A percentile compares a stretch with the other conserved stretches of the same genome.
These are phyloP conservation scores for Otocyon megalotis DNA, from an alignment of 2,113 vertebrate species.

Conservation along the genomic window DNA sequence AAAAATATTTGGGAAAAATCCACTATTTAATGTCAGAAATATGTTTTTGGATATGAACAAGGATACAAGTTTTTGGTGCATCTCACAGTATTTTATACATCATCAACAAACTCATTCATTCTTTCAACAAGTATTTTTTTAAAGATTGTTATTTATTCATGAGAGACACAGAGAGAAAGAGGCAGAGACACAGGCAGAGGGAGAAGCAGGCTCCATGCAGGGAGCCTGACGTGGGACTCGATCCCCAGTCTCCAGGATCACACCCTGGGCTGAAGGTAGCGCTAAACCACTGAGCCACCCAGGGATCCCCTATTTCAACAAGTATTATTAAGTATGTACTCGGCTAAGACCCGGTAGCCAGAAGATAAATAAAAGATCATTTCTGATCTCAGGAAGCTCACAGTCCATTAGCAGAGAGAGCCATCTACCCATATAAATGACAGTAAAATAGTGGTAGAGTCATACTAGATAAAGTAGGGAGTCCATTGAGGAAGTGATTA, in stretches of 20 bases:
- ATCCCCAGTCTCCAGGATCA: too few species aligned
- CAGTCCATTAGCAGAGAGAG: background rate
- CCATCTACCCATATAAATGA: background rate
- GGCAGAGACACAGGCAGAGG: too few species aligned
- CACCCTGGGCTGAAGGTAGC: too few species aligned
- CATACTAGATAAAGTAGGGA: background rate
- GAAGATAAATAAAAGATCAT: background rate
- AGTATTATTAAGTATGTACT: background rate
- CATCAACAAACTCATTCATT: background rate
- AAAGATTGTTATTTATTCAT: too few species aligned
- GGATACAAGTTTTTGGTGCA: background rate
- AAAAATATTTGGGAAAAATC: background rate
- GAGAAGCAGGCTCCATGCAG: too few species aligned
- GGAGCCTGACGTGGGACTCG: too few species aligned
- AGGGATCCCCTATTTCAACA: background rate
- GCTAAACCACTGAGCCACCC: too few species aligned
- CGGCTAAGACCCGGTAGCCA: background rate
- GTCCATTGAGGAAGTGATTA: background rate
- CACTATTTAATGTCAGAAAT: background rate
- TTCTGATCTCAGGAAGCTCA: background rate
- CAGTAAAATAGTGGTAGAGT: background rate
- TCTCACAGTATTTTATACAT: background rate
- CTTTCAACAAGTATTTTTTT: background rate
- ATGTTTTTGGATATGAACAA: conserved; percentile 17
- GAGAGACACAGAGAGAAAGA: too few species aligned